Evolutionary conservation across 2,113 vertebrate species (phyloP), one percentile per base, ranked within the genome.

Genomic region (Lutjanus erythropterus): DNA sequence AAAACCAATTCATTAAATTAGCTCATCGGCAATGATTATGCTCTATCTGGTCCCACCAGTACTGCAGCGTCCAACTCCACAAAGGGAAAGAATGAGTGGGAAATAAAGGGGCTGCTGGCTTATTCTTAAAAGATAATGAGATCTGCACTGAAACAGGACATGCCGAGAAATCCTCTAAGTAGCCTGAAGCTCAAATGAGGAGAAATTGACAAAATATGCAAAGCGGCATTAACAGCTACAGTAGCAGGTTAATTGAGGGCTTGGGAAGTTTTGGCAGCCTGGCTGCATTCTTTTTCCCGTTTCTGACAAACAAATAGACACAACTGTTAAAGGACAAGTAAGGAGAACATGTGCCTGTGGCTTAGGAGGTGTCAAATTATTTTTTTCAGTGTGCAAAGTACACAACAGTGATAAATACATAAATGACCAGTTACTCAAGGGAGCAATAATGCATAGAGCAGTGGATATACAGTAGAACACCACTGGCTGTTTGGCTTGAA

Each of bases 1-100:
- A 94, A 91, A 85, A 88, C 83, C 89, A 88, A 90, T 94, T 94
- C 89, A 92, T 97, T 97, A 95, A 96, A 97, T 97, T 95, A 97
- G 96, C 96, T 97, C 95, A 94, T 97, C 96, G 94, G 91, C 93
- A 91, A 83, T 91, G 95, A 94, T 94, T 92, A 91, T 27, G 83
- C 80, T 88, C 83, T 91, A 92, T 91, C 93, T 86, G 65, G 78
- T 90, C 91, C 90, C 85, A 75, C 71, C 81, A 91, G 91, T 83
- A 72, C 71, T 50, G 87, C 62, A 16, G 50, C 50, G 56, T 88
- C 91, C 87, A 81, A 83, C 78, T 75, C 33, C 78, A 87, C 80
- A 75, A 85, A 87, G 76, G 55, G 50, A 81, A 83, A 52, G 70
- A 83, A 77, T 16, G 77, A 83, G 82, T 7, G 55, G 71, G 75